Base-by-base conservation (phyloP, 2,113 vertebrate species). In the Martes martes region DNA sequence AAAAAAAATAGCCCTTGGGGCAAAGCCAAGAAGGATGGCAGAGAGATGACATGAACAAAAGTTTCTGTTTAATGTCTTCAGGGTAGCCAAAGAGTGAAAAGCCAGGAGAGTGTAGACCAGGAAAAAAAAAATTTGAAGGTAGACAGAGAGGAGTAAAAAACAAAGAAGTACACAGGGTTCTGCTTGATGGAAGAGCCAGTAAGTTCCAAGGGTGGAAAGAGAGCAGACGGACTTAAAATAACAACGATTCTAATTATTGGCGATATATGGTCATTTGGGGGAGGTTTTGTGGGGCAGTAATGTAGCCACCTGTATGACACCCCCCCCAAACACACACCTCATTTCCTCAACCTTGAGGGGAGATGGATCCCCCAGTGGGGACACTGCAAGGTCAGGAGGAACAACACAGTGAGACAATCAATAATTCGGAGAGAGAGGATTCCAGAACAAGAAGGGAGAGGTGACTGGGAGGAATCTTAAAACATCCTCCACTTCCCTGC, bases 401-500 rank as follows among this genome's bases (percentile, higher is more conserved):
- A 45, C 19, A 36, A 33, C 14, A 10, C 52, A 9, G 3, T 26
- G 24, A 52, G 19, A 13, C 0, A 2, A 69, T 36, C 26, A 10
- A 50, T 13, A 45, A 31, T n/a, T 3, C 74, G 45, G 45, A 33
- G 14, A 61, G 11, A 47, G 24, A 76, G 52, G 42, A 16, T n/a
- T 59, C 76, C 33, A 67, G 47, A 85, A 83, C 28, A 28, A 94
- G 57, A 36, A 80, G 14, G n/a, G 26, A 31, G 42, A 63, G 4
- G 16, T 5, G 1, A 26, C 39, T n/a, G 19, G 11, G 24, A 24
- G 2, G 15, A 19, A 69, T 4, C 6, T 19, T 47, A 69, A 50
- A 61, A 6, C 14, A 13, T 4, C 1, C 42, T n/a, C 6, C 19
- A 67, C 14, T 11, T 71, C 11, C 78, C 39, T 33, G 19, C 31